Base-by-base conservation (phyloP, 2,888 invertebrate species). In the Octonoba sinensis region DNA sequence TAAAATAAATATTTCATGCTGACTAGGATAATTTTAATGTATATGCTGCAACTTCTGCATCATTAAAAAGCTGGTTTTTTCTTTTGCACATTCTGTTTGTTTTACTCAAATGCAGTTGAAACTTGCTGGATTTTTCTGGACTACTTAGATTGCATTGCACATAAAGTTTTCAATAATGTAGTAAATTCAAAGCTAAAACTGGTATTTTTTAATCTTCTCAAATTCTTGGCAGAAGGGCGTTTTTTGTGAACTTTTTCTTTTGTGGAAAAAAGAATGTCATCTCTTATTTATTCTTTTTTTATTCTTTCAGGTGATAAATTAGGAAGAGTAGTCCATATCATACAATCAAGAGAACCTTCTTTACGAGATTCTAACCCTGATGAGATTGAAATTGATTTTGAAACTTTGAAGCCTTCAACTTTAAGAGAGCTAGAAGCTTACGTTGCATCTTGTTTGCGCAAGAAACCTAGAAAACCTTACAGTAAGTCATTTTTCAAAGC, bases 331-430 rank as follows among this genome's bases (percentile, higher is more conserved):
- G 99, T 99, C 86, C 96, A 98, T 90, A 99, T 99, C 87, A 99
- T 99, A 88, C 99, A 99, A 90, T 95, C 95, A 87, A 92, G 99
- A 87, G 99, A 99, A 88, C 98, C 98, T 85, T 97, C 97, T 85
- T 91, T 98, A 87, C 92, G 97, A 88, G 99, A 99, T 90, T 99
- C 98, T 44, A 99, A 99, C 91, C 99, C 99, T 27, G 99, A 99
- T 89, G 99, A 99, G 90, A 99, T 99, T 86, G 99, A 99, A 91
- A 99, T 99, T 87, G 99, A 99, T 91, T 99, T 99, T 90, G 99
- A 99, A 91, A 99, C 98, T 54, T 90, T 99, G 87, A 98, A 99
- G 90, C 98, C 99, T 85, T 97, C 97, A 86, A 99, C 99, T 82
- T 91, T 99, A 86, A 92, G 99, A 86, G 99, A 99, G 90, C 91